phyloP scores from a whole-genome alignment of 1,140 invertebrate genomes.

The Sycophila sp. region DNA sequence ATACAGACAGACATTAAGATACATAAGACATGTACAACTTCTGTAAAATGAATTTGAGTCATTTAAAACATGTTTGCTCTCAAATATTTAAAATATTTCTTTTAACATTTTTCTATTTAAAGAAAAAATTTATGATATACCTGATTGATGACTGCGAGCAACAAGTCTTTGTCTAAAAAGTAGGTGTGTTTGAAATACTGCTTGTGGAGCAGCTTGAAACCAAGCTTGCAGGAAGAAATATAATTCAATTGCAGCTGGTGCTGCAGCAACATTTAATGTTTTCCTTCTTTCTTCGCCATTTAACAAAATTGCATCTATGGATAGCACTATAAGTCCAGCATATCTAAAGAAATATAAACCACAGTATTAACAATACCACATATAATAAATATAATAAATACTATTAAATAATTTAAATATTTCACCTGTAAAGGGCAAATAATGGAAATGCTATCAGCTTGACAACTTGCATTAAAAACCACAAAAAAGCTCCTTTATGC shows the following conservation, averaged over 20 bases:
- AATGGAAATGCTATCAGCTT: constrained; percentile 74
- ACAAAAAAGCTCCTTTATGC: constrained; percentile 57
- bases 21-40: constrained; percentile 72
- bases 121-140: constrained; percentile 42
- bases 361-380: background rate
- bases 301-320: constrained; percentile 74
- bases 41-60: constrained; percentile 64
- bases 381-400: background rate
- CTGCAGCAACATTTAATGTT: constrained; percentile 67
- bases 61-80: constrained; percentile 4
- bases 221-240: constrained; percentile 81
- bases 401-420: constrained; percentile 11
- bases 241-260: constrained; percentile 74
- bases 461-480: constrained; percentile 69
- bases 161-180: constrained; percentile 62
- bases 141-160: constrained; percentile 51
- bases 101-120: background rate
- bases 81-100: background rate
- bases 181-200: constrained; percentile 72
- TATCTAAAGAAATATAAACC: constrained; percentile 65
- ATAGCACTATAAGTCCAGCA: constrained; percentile 75
- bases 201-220: constrained; percentile 77
- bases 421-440: constrained; percentile 75
- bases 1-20: constrained; percentile 73
- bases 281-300: constrained; percentile 69